Evolutionary conservation across 2,888 invertebrate genomes (phyloP), one percentile per base, ranked within the genome.

Genomic region (Lydus trimaculatus): DNA sequence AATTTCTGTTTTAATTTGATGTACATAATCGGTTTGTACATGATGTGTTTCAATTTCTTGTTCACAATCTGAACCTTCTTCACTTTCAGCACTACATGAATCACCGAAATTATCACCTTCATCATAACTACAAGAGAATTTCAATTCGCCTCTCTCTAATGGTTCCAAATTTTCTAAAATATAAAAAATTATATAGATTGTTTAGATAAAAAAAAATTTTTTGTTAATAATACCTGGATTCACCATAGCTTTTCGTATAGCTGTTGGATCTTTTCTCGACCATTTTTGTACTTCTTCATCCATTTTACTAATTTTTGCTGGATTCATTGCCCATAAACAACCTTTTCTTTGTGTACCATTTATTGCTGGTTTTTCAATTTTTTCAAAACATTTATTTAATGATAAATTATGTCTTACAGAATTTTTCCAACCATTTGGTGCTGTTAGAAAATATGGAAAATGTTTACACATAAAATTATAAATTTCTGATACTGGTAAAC

Each of bases 401-500:
- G 97, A 98, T 76, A 99, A 88, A 87, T 99, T 99, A 84, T 99
- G 99, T 76, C 99, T 89, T 0, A 99, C 98, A 4, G 98, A 98
- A 84, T 99, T 99, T 87, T 99, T 99, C 99, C 99, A 99, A 17
- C 98, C 98, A 83, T 94, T 96, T 25, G 98, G 98, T 11, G 99
- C 99, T 0, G 97, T 98, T 87, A 97, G 97, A 85, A 99, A 99
- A 85, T 98, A 99, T 0, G 99, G 99, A 84, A 99, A 99, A 85
- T 99, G 97, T 85, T 97, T 95, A 94, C 97, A 98, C 94, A 99
- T 98, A 83, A 99, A 99, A 84, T 95, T 97, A 86, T 99, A 99
- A 78, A 99, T 99, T 87, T 99, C 99, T 13, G 97, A 97, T 39
- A 99, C 99, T 4, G 98, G 98, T 79, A 99, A 86, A 79, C 96